Percentiles rank a stretch among this genome's conserved stretches.
Evolutionary conservation across 2,113 vertebrate species (phyloP).

Genomic region (Malurus alboscapulatus): DNA sequence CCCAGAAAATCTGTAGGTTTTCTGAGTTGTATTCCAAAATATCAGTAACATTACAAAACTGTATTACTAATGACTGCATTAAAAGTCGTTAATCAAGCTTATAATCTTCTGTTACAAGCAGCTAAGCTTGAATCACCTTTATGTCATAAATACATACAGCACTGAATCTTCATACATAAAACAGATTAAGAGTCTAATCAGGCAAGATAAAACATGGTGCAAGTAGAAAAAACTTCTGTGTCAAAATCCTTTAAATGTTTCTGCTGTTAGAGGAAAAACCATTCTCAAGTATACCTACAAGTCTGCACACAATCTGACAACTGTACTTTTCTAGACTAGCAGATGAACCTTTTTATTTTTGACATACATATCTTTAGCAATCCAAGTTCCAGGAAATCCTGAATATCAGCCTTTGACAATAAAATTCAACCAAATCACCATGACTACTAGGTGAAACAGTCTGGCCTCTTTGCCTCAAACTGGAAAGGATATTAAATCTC

Average conservation of each 20-base stretch:
- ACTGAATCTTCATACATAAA: neutral
- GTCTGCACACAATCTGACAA: neutral
- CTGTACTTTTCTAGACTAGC: neutral
- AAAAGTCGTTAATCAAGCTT: neutral
- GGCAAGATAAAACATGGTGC: neutral
- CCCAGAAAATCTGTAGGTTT: neutral
- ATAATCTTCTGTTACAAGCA: neutral
- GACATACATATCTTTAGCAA: neutral
- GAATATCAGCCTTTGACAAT: neutral
- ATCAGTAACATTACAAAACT: neutral
- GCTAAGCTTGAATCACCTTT: neutral
- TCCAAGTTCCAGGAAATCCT: neutral
- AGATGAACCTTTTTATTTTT: neutral
- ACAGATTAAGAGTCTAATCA: neutral
- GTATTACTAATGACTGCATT: neutral
- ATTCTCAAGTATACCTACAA: neutral
- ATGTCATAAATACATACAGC: neutral
- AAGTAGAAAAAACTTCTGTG: neutral
- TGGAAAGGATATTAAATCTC: slow-evolving; percentile 99
- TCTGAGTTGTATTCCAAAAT: neutral
- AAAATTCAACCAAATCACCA: neutral
- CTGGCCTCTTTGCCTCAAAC: neutral
- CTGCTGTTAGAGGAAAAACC: neutral
- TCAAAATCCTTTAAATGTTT: neutral
- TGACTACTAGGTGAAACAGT: neutral